These are phyloP conservation scores for Malurus alboscapulatus DNA, from an alignment of 2,113 vertebrate species.

Conservation along the genomic window DNA sequence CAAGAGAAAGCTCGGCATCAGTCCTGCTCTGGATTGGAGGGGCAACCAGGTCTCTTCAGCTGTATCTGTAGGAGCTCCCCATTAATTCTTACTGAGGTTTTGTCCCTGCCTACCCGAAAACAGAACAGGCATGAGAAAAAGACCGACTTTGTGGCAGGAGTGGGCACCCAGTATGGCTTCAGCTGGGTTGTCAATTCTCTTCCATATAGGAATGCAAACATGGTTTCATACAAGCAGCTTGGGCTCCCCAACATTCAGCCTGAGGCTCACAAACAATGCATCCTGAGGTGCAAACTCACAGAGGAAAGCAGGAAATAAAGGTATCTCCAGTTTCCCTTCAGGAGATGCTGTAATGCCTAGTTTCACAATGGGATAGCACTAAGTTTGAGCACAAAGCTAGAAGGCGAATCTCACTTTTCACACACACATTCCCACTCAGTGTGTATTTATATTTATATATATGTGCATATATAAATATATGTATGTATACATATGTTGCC, in stretches of 20 bases:
- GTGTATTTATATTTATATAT: not conserved
- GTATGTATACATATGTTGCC: not conserved
- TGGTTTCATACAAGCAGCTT: fast-evolving
- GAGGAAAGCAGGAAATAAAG: not conserved
- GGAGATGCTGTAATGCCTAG: not conserved
- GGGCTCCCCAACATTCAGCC: not conserved
- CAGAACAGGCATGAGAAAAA: not conserved
- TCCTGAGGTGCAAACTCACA: not conserved
- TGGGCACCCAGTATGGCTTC: not conserved
- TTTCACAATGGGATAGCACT: not conserved
- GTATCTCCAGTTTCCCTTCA: not conserved
- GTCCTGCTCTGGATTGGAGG: not conserved
- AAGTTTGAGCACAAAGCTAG: not conserved
- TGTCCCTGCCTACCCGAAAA: not conserved
- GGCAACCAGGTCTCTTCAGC: not conserved
- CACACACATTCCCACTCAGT: not conserved
- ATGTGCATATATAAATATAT: not conserved
- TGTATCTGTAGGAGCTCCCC: not conserved
- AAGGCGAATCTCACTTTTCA: not conserved
- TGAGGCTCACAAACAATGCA: not conserved
- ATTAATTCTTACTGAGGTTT: not conserved
- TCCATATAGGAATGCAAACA: not conserved
- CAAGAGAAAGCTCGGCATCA: not conserved
- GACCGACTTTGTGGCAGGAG: not conserved
- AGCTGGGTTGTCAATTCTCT: not conserved